These are phyloP conservation scores for Myotis yumanensis DNA, from an alignment of 2,113 vertebrate genomes.

Conservation along the genomic window DNA sequence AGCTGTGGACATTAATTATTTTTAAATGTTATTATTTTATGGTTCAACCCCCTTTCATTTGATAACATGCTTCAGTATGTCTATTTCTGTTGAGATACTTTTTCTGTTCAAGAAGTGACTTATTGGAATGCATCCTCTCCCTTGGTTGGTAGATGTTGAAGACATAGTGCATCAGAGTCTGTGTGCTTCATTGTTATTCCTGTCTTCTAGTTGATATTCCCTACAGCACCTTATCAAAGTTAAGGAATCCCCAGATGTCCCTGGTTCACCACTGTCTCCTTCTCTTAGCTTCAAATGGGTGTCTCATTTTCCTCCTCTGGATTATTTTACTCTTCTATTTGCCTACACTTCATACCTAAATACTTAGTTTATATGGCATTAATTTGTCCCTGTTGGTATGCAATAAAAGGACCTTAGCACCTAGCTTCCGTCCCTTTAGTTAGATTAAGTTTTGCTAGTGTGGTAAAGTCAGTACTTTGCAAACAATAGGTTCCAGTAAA, in stretches of 20 bases:
- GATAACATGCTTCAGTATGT: background rate
- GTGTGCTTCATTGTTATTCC: background rate
- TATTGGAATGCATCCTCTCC: background rate
- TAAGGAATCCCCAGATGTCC: background rate
- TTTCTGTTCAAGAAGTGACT: background rate
- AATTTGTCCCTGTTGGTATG: background rate
- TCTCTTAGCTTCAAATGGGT: background rate
- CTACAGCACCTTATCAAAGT: background rate
- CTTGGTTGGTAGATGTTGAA: background rate
- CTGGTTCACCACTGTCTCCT: background rate
- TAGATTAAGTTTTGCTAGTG: background rate
- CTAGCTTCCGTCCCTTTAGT: background rate
- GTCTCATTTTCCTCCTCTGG: background rate
- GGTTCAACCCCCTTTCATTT: background rate
- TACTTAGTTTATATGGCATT: background rate
- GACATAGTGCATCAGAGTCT: background rate
- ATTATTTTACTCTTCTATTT: background rate
- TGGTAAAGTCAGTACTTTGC: background rate
- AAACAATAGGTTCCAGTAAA: background rate
- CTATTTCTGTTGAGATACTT: background rate
- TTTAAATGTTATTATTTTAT: slow-evolving; percentile 19
- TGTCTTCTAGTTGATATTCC: background rate
- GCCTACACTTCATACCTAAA: background rate
- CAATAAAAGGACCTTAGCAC: background rate
- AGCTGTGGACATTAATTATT: background rate